phyloP scores from a whole-genome alignment of 1,140 invertebrate genomes.

The Atopsyche davidsoni region DNA sequence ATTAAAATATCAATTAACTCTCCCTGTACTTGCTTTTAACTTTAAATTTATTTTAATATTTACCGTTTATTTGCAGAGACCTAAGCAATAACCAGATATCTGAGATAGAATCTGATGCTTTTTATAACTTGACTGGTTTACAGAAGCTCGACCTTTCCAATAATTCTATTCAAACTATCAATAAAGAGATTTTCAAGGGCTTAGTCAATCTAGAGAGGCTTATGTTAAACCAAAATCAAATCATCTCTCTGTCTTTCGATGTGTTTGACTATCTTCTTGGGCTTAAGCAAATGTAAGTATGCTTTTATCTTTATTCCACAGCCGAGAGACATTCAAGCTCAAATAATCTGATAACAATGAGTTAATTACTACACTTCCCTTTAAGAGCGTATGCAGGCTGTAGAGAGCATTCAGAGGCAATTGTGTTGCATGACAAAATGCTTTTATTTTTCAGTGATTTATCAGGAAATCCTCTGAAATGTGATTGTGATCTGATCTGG shows the following conservation, averaged over 20 bases:
- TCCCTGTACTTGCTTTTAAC: background rate
- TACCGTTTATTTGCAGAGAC: slow-evolving; percentile 50
- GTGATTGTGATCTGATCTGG: slow-evolving; percentile 78
- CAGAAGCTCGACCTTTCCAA: slow-evolving; percentile 62
- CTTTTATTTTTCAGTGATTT: slow-evolving; percentile 56
- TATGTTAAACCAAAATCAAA: slow-evolving; percentile 61
- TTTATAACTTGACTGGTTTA: slow-evolving; percentile 60
- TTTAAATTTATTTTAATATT: background rate
- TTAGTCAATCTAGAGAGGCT: slow-evolving; percentile 59
- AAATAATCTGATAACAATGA: too few relatives aligned
- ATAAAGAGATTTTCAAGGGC: slow-evolving; percentile 57
- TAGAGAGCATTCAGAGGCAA: too few relatives aligned
- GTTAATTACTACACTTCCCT: too few relatives aligned
- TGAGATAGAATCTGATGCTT: slow-evolving; percentile 66
- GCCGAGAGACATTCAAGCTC: too few relatives aligned
- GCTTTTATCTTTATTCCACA: too few relatives aligned
- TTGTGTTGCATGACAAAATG: slow-evolving; percentile 11
- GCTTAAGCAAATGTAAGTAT: slow-evolving; percentile 66
- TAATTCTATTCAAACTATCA: slow-evolving; percentile 58
- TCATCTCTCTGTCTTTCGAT: slow-evolving; percentile 56
- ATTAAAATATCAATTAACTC: background rate
- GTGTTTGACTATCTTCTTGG: slow-evolving; percentile 61
- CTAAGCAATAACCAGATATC: slow-evolving; percentile 73
- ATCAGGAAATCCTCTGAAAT: slow-evolving; percentile 70
- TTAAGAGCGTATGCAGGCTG: too few relatives aligned